Evolutionary conservation across 35 echinoderm and acorn worm species (phyloP).

Genomic region (Apostichopus californicus): DNA sequence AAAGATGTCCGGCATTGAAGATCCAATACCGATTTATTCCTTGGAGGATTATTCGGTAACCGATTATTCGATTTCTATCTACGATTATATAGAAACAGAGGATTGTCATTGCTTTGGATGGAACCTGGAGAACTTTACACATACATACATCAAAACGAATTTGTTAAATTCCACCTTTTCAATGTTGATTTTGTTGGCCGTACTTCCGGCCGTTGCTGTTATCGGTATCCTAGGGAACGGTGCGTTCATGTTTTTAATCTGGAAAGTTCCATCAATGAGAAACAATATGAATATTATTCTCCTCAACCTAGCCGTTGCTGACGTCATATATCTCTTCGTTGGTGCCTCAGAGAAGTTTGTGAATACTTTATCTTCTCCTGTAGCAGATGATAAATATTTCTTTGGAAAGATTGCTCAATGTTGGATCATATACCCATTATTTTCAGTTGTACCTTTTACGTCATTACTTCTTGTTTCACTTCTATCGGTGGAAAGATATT

Average conservation of each 20-base stretch:
- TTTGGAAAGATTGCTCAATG: too few species aligned
- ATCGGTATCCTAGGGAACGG: constrained; percentile 58
- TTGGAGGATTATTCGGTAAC: too few species aligned
- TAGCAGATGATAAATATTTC: too few species aligned
- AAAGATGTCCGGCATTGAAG: background rate
- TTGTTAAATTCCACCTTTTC: too few species aligned
- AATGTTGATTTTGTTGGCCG: background rate
- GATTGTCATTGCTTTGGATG: background rate
- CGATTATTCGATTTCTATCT: too few species aligned
- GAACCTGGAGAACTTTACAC: background rate
- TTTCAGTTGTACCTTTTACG: constrained; percentile 48
- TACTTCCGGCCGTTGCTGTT: constrained; percentile 58
- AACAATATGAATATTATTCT: too few species aligned
- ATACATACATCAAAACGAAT: background rate
- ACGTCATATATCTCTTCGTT: too few species aligned
- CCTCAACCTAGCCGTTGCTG: too few species aligned
- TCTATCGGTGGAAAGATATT: constrained; percentile 65
- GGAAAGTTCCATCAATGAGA: constrained; percentile 61
- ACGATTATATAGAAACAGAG: background rate
- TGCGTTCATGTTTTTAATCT: constrained; percentile 63
- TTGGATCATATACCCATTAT: constrained; percentile 21
- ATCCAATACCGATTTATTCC: background rate
- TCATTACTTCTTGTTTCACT: constrained; percentile 62
- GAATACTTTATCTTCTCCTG: too few species aligned
- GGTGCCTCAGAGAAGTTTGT: too few species aligned